Conservation (phyloP, 2,797 vertebrate genomes). For the Podargus strigoides region DNA sequence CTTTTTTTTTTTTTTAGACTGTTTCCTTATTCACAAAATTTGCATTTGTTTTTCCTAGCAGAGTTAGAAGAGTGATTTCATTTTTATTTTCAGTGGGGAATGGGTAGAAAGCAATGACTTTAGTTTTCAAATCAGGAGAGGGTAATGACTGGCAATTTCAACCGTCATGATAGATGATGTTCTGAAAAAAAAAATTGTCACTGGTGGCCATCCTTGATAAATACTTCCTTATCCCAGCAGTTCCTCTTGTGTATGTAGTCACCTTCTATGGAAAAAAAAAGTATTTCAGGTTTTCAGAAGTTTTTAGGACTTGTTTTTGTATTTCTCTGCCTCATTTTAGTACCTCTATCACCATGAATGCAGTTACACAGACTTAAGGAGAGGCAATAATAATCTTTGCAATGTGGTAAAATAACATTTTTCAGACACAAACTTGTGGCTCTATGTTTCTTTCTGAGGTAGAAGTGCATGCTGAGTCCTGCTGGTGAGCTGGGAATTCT, state of each 20-base stretch:
- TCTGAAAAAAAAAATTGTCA: accelerated
- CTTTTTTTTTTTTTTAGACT: background rate
- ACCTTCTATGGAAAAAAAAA: background rate
- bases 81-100: background rate
- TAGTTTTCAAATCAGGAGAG: background rate
- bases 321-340: background rate
- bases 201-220: background rate
- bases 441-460: background rate
- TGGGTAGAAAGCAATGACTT: background rate
- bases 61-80: background rate
- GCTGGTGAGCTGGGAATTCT: background rate
- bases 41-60: background rate
- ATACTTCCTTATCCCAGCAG: background rate
- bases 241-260: background rate
- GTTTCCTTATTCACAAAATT: background rate
- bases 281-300: background rate
- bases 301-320: background rate
- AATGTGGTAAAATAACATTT: background rate
- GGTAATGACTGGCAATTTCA: background rate
- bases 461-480: background rate
- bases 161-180: background rate
- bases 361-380: background rate
- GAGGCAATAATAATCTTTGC: background rate
- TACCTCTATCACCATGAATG: background rate
- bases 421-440: background rate